Percentiles rank a stretch among this genome's conserved stretches.
phyloP scores from a whole-genome alignment of 2,888 invertebrate species.

The Scrobipalpa atriplicella region DNA sequence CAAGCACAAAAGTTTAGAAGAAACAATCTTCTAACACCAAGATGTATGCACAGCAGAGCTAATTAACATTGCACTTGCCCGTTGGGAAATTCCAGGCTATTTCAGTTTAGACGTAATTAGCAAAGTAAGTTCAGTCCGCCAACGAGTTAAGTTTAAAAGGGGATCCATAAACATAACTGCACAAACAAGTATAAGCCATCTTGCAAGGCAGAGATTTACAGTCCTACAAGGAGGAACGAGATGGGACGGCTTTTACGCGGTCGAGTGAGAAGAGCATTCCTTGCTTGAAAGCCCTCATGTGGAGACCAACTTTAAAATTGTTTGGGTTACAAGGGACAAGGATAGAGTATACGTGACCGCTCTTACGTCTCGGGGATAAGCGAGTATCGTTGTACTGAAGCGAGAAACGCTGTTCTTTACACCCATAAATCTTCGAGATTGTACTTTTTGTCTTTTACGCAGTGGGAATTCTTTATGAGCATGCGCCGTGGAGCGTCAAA shows the following conservation, averaged over 20 bases:
- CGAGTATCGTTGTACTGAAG: conserved; percentile 48
- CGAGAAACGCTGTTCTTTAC: conserved; percentile 27
- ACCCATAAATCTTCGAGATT: conserved; percentile 31
- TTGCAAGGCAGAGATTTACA: conserved; percentile 50
- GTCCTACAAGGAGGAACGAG: conserved; percentile 44
- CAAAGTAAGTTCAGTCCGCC: conserved; percentile 50
- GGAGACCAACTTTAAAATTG: conserved; percentile 42
- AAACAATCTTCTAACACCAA: neutral
- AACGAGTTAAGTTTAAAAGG: conserved; percentile 43
- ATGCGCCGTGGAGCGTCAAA: conserved; percentile 49
- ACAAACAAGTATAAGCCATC: conserved; percentile 38
- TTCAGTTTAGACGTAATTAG: conserved; percentile 66
- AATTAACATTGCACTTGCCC: conserved; percentile 53
- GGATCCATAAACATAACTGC: conserved; percentile 41
- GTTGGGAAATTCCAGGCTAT: conserved; percentile 67
- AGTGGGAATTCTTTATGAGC: conserved; percentile 47
- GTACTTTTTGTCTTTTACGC: conserved; percentile 50
- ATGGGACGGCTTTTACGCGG: conserved; percentile 31
- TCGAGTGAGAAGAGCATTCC: conserved; percentile 45
- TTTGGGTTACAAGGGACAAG: conserved; percentile 49
- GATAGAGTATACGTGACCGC: conserved; percentile 60
- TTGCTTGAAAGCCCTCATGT: conserved; percentile 41
- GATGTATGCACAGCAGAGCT: conserved; percentile 16
- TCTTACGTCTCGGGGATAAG: conserved; percentile 61
- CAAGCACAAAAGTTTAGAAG: no score